phyloP scores from a whole-genome alignment of 2,113 vertebrate species.

The Rutilus rutilus region DNA sequence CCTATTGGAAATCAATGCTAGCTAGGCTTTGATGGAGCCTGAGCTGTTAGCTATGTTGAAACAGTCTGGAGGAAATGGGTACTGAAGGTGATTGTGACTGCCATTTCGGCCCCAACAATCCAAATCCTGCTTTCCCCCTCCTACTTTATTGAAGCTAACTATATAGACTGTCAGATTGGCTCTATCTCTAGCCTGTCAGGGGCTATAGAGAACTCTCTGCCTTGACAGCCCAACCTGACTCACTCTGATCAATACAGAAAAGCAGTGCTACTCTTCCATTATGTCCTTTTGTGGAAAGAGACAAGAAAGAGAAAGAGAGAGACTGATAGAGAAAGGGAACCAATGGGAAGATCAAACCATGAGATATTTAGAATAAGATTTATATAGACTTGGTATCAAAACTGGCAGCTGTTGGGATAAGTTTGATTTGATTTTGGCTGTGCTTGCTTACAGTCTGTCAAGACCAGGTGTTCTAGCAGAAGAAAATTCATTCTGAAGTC shows the following conservation, averaged over 20 bases:
- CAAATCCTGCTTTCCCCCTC: conserved; percentile 23
- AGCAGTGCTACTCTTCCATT: conserved; percentile 27
- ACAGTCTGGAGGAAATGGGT: conserved; percentile 18
- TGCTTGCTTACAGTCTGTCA: not conserved
- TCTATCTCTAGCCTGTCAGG: conserved; percentile 20
- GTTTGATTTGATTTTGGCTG: conserved; percentile 7
- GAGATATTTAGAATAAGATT: conserved; percentile 18
- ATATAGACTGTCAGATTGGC: conserved; percentile 9
- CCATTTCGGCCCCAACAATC: conserved; percentile 18
- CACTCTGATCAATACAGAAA: conserved; percentile 39
- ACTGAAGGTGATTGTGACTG: conserved; percentile 32
- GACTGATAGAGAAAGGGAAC: not conserved
- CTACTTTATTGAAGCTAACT: conserved; percentile 22
- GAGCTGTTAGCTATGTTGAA: conserved; percentile 20
- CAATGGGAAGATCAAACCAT: not conserved
- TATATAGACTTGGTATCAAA: not conserved
- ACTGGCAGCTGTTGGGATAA: conserved; percentile 1
- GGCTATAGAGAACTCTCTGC: conserved; percentile 6
- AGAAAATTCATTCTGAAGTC: not conserved
- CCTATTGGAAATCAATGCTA: conserved; percentile 52
- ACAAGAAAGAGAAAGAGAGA: not conserved
- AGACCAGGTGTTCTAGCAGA: not conserved
- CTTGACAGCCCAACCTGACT: conserved; percentile 37
- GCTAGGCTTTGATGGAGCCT: conserved; percentile 36
- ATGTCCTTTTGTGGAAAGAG: not conserved